Base-by-base conservation (phyloP, 1,140 invertebrate genomes). In the Charaxes varanes region DNA sequence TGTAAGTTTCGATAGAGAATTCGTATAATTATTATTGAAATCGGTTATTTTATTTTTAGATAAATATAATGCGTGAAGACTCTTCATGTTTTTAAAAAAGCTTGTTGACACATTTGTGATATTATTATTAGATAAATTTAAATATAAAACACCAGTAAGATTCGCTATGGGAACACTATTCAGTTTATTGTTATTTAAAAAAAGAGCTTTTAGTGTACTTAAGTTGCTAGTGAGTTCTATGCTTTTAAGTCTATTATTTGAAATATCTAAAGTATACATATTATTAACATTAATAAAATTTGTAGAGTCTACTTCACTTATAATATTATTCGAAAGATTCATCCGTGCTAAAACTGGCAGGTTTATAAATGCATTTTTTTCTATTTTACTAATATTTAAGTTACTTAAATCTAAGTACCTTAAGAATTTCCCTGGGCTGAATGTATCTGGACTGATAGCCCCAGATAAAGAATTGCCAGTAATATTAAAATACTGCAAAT, bases 231-330 rank as follows among this genome's bases (percentile, higher is more conserved):
- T 56, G 4, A 77, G 21, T 24, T 48, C 16, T 11, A 77, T 43
- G 11, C 44, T 18, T 13, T 13, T 43, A 17, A 80, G 28, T 24
- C 40, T 23, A 41, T 80, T 80, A 16, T 57, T 26, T 6, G 76
- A 80, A 15, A 80, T 10, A 44, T 80, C 73, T 41, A 80, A 58
- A 28, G 62, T 70, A 27, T 60, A 73, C 50, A 80, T 47, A 41
- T 77, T 71, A 22, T 56, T 46, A 8, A 68, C 27, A 13, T 42
- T 46, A 14, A 52, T 42, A 38, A 78, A 78, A 52, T 64, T 78
- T 26, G 62, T 63, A 0, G 50, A 14, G 6, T 48, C 37, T 13
- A 81, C 62, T n/a, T 38, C 27, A 18, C 55, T 38, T 17, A 81
- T 73, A 10, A 35, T 10, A 46, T 81, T 81, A 28, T 64, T 34